These are phyloP conservation scores for Epinephelus lanceolatus DNA, from an alignment of 2,113 vertebrate genomes.

Conservation along the genomic window DNA sequence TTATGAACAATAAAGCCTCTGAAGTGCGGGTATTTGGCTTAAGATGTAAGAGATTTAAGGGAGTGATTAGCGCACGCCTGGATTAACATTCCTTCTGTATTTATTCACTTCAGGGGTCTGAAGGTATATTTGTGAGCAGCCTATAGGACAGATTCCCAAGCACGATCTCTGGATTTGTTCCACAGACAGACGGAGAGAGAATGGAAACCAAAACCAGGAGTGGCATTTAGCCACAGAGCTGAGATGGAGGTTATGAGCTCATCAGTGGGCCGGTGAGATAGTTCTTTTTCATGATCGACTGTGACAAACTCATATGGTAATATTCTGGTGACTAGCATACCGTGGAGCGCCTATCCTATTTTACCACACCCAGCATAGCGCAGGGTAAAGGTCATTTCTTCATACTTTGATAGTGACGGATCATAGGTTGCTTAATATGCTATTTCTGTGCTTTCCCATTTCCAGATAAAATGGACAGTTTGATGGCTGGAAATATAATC, in stretches of 20 bases:
- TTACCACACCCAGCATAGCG: background rate
- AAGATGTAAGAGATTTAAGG: constrained; percentile 48
- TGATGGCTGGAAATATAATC: background rate
- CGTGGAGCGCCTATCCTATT: background rate
- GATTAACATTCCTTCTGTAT: constrained; percentile 81
- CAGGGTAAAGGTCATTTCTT: background rate
- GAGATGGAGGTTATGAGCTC: constrained; percentile 42
- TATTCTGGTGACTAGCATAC: constrained; percentile 1
- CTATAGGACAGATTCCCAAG: constrained; percentile 30
- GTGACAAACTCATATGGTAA: constrained; percentile 10
- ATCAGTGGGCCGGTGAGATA: constrained; percentile 13
- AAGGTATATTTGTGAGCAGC: constrained; percentile 45
- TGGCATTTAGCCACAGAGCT: constrained; percentile 37
- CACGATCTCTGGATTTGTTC: constrained; percentile 44
- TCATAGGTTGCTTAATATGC: background rate
- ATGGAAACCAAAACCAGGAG: constrained; percentile 56
- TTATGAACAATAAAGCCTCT: constrained; percentile 55
- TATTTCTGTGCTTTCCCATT: background rate
- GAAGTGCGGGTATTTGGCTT: constrained; percentile 43
- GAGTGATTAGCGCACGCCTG: constrained; percentile 54
- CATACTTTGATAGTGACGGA: background rate
- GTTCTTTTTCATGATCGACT: background rate
- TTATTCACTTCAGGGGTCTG: constrained; percentile 63
- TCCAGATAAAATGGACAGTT: background rate
- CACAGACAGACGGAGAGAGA: constrained; percentile 29